A percentile compares a stretch with the other conserved stretches of the same genome.
These are phyloP conservation scores for Odontomyia ornata DNA, from an alignment of 2,888 invertebrate genomes.

Conservation along the genomic window DNA sequence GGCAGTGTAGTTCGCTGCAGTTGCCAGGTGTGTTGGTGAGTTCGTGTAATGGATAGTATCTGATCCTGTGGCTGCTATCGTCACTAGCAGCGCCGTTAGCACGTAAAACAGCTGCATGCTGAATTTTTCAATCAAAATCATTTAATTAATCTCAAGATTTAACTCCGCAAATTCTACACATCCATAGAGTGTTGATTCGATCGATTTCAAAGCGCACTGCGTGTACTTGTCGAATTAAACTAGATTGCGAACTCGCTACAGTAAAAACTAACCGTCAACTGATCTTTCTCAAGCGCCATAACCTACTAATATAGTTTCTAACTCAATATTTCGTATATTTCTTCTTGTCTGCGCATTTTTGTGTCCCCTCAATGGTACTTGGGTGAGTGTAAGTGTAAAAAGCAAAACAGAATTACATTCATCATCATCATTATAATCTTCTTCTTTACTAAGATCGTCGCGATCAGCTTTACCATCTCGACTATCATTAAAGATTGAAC, in stretches of 20 bases:
- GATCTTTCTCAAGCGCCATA: slow-evolving; percentile 50
- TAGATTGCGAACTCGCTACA: slow-evolving; percentile 24
- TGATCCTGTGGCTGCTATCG: slow-evolving; percentile 18
- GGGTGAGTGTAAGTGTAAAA: slow-evolving; percentile 30
- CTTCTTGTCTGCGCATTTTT: slow-evolving; percentile 29
- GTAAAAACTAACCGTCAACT: slow-evolving; percentile 51
- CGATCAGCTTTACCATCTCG: slow-evolving; percentile 4
- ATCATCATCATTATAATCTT: slow-evolving; percentile 12
- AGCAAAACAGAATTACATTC: slow-evolving; percentile 25
- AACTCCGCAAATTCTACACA: background rate
- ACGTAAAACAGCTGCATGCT: slow-evolving; percentile 24
- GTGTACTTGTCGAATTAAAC: background rate
- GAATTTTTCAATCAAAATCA: slow-evolving; percentile 11
- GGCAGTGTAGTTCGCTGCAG: slow-evolving; percentile 63
- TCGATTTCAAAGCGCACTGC: background rate
- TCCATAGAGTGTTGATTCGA: background rate
- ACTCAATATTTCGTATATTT: slow-evolving; percentile 14
- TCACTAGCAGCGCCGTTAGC: background rate
- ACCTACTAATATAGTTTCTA: slow-evolving; percentile 55
- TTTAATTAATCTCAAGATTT: background rate
- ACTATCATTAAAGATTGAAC: background rate
- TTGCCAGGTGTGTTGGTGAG: slow-evolving; percentile 57
- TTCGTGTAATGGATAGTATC: slow-evolving; percentile 53
- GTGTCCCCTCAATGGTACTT: slow-evolving; percentile 20
- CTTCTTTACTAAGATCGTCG: slow-evolving; percentile 3